Base-by-base conservation (phyloP, 2,797 vertebrate genomes). In the Mus minutoides region DNA sequence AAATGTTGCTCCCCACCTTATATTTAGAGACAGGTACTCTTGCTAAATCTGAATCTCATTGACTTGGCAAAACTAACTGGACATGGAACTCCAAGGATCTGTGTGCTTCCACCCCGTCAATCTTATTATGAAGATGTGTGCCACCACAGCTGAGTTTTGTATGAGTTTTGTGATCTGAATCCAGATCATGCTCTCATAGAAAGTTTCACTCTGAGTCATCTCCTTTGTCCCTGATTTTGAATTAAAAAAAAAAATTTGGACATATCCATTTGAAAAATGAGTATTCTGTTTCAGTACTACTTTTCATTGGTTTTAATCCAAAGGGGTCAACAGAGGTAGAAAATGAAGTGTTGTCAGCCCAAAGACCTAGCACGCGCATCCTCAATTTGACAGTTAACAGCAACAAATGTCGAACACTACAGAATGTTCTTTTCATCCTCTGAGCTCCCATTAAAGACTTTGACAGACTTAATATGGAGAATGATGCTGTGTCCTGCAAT, bases 161-260 rank as follows among this genome's bases (percentile, higher is more conserved):
- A 31, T 69, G 31, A 17, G 9, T 49, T 69, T 19, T 67, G 43
- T 2, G 11, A 40, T 82, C 22, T 26, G 40, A 46, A 69, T 69
- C 19, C 31, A 19, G 67, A n/a, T 67, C 21, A 52, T 10, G 7
- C 11, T 64, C 49, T 13, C 17, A 31, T 84, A 16, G 37, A 62
- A 46, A 29, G 21, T 22, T 67, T n/a, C 6, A 4, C 31, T 4
- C 43, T 64, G 82, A 67, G 21, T 52, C 43, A 52, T 69, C 17
- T 64, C 26, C 16, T 43, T 10, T 64, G 82, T 34, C 29, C 17
- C 6, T 22, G 17, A 19, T 84, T 46, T 34, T 64, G 43, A 73
- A 31, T 60, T 89, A 97, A 58, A 90, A 78, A 88, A 88, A 2
- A 97, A 97, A 96, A 91, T 54, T 4, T 89, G 93, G 19, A 22